These are phyloP conservation scores for Drosophila hydei DNA, from an alignment of 1,140 invertebrate genomes.

Conservation along the genomic window DNA sequence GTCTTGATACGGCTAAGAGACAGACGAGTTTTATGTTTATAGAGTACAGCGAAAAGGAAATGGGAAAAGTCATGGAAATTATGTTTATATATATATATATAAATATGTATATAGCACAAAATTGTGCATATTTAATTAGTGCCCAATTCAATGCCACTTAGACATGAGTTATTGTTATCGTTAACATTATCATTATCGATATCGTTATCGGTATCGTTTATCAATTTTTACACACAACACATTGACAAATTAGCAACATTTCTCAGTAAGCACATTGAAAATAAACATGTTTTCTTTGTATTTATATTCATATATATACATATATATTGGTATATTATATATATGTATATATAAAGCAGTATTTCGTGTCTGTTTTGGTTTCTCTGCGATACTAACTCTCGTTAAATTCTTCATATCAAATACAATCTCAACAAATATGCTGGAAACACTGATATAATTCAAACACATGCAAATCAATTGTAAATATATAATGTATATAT, in stretches of 20 bases:
- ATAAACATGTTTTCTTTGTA: too few relatives aligned
- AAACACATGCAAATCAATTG: constrained; percentile 47
- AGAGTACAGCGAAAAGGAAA: background rate
- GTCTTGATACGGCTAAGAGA: constrained; percentile 5
- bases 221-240: constrained; percentile 44
- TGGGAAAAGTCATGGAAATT: constrained; percentile 13
- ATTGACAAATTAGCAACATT: constrained; percentile 36
- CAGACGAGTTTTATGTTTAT: background rate
- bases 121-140: constrained; percentile 73
- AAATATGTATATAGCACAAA: constrained; percentile 46
- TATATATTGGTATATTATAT: too few relatives aligned
- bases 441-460: constrained; percentile 20
- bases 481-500: constrained; percentile 31
- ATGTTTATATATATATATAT: background rate
- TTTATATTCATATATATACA: too few relatives aligned
- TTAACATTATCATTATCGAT: constrained; percentile 26
- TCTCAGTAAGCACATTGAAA: constrained; percentile 35
- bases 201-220: constrained; percentile 17
- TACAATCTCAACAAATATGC: constrained; percentile 4
- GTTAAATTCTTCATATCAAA: constrained; percentile 1
- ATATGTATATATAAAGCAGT: constrained; percentile 2
- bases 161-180: constrained; percentile 43
- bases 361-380: background rate
- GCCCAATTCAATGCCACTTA: constrained; percentile 47
- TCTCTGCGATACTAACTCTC: background rate